phyloP scores from a whole-genome alignment of 2,797 vertebrate species.

The Gymnocypris eckloni region DNA sequence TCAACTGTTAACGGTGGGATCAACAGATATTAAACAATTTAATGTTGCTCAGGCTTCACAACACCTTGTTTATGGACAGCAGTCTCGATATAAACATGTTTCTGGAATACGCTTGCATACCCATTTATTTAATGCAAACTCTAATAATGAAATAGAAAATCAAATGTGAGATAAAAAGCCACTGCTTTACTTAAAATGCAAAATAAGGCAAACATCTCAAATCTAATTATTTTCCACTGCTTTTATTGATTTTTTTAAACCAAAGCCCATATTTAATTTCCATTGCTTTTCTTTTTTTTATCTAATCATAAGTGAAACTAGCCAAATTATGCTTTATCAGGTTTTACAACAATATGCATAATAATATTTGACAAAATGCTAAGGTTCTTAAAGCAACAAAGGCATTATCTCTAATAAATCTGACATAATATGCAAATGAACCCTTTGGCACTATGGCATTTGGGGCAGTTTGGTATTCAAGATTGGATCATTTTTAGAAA shows the following conservation, averaged over 20 bases:
- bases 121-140: slow-evolving; percentile 22
- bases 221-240: slow-evolving; percentile 35
- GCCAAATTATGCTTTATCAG: background rate
- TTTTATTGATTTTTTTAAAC: background rate
- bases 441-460: background rate
- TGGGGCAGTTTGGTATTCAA: background rate
- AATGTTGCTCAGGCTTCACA: slow-evolving; percentile 51
- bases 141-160: background rate
- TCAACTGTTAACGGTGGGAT: slow-evolving; percentile 59
- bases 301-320: background rate
- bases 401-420: background rate
- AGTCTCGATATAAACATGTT: slow-evolving; percentile 41
- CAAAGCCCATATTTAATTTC: too few relatives aligned
- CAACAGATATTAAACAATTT: slow-evolving; percentile 56
- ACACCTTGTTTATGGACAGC: slow-evolving; percentile 36
- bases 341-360: background rate
- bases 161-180: background rate
- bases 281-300: background rate
- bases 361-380: background rate
- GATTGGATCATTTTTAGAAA: background rate
- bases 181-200: background rate
- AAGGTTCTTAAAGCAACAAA: background rate
- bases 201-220: background rate
- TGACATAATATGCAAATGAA: background rate
- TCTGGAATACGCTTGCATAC: slow-evolving; percentile 32